Conservation (phyloP, 2,797 vertebrate genomes). For the Florisuga fusca region DNA sequence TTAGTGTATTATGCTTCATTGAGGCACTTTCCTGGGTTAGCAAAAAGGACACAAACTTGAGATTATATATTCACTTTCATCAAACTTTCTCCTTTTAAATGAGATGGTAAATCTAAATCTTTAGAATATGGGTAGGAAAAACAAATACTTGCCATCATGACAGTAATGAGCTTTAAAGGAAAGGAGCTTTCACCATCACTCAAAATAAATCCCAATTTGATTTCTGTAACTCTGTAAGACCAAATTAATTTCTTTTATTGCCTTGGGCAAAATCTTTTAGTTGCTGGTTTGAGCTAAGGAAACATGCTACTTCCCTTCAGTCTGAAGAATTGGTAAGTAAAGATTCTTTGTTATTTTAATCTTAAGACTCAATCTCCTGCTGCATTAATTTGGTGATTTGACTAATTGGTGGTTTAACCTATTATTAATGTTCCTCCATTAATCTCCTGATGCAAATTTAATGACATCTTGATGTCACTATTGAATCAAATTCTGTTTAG, state of each 20-base stretch:
- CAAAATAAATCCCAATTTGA: neutral
- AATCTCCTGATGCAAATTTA: constrained; percentile 65
- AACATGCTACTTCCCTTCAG: constrained; percentile 22
- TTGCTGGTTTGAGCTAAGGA: constrained; percentile 3
- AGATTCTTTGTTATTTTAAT: constrained; percentile 69
- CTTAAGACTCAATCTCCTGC: constrained; percentile 61
- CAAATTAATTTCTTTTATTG: constrained; percentile 23
- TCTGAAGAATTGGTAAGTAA: constrained; percentile 27
- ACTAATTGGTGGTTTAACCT: constrained; percentile 66
- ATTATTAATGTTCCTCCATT: constrained; percentile 63
- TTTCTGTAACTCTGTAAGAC: constrained; percentile 15
- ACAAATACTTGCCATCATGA: neutral
- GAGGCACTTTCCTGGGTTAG: neutral
- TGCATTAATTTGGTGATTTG: constrained; percentile 69
- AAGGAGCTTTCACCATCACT: neutral
- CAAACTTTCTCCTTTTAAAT: neutral
- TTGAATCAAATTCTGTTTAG: constrained; percentile 44
- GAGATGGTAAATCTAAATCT: neutral
- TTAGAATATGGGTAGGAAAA: neutral
- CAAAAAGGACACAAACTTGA: neutral
- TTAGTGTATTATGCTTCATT: neutral
- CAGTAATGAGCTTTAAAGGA: neutral
- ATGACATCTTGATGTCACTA: constrained; percentile 50
- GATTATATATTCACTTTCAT: neutral
- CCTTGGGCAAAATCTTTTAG: constrained; percentile 15